These are phyloP conservation scores for Diabrotica balteata DNA, from an alignment of 2,888 invertebrate genomes.

Conservation along the genomic window DNA sequence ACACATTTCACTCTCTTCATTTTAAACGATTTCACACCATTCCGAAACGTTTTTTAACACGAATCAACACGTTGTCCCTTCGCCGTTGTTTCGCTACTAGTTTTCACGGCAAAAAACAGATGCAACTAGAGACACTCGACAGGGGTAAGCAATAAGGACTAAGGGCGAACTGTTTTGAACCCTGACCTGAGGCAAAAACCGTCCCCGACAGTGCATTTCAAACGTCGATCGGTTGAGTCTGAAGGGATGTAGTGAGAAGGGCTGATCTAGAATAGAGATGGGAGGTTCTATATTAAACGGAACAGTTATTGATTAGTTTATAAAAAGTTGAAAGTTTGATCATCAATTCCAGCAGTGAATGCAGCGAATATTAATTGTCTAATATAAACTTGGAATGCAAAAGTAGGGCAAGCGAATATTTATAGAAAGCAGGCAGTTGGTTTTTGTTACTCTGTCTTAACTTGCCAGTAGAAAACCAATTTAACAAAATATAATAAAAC, in stretches of 20 bases:
- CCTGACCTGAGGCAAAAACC: constrained; percentile 38
- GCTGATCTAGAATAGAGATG: constrained; percentile 1
- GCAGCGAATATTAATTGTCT: too few relatives aligned
- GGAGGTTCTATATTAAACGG: neutral
- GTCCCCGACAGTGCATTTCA: constrained; percentile 4
- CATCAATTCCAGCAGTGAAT: too few relatives aligned
- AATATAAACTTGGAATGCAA: too few relatives aligned
- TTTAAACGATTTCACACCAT: constrained; percentile 2
- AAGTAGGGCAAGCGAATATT: too few relatives aligned
- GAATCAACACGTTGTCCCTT: constrained; percentile 20
- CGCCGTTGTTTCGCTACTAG: neutral
- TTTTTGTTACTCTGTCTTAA: too few relatives aligned
- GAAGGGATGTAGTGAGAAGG: constrained; percentile 8
- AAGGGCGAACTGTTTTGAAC: constrained; percentile 24
- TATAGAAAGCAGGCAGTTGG: too few relatives aligned
- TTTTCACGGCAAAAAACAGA: constrained; percentile 8
- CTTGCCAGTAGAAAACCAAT: too few relatives aligned
- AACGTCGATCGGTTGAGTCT: constrained; percentile 5
- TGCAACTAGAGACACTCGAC: neutral
- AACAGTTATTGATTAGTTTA: neutral
- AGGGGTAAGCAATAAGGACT: constrained; percentile 8
- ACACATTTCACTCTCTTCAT: constrained; percentile 1
- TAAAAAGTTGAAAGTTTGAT: too few relatives aligned
- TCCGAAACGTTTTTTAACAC: neutral
- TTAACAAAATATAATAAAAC: too few relatives aligned